Evolutionary conservation across 2,113 vertebrate species (phyloP), one percentile per base, ranked within the genome.

Genomic region (Zosterops hypoxanthus): DNA sequence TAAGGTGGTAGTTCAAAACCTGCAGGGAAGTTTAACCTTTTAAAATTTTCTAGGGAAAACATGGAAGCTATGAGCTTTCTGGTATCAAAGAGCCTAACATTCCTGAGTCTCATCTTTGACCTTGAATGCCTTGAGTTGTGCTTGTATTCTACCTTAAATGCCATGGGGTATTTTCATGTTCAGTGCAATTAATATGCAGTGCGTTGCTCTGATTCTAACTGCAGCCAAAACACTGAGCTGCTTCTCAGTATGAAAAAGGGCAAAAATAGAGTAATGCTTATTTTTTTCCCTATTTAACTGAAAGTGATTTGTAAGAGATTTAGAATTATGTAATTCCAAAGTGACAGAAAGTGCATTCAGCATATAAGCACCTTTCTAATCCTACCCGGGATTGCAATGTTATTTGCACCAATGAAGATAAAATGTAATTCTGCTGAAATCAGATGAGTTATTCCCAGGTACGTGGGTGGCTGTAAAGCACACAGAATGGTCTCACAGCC

Each of bases 281-380:
- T 60, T 66, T 86, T 81, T 81, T 53, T 7, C 33, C 16, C 44
- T 52, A 3, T 79, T 88, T 87, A 76, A 83, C 47, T 28, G 55
- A 36, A 93, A 92, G 31, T 42, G n/a, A 73, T 64, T 83, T 86
- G 18, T 88, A 77, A 81, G 60, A 93, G 76, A 86, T 56, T 92
- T 95, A 81, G 52, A 44, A 60, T 78, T 75, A 64, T 4, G 0
- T 81, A 90, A 80, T 56, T 5, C 19, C 53, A 39, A 92, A 88
- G 60, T 73, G 76, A 70, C 59, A 76, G 88, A 64, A 63, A 92
- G 39, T 4, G 0, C 9, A 50, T 94, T 87, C 61, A 56, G 26
- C 2, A 2, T 60, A 44, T 84, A 93, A 83, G 33, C 20, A 76
- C 61, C 66, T 92, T 90, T 61, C 75, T 81, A 96, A 92, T 82